Base-by-base conservation (phyloP, 1,140 invertebrate species). In the Nebria ingens region DNA sequence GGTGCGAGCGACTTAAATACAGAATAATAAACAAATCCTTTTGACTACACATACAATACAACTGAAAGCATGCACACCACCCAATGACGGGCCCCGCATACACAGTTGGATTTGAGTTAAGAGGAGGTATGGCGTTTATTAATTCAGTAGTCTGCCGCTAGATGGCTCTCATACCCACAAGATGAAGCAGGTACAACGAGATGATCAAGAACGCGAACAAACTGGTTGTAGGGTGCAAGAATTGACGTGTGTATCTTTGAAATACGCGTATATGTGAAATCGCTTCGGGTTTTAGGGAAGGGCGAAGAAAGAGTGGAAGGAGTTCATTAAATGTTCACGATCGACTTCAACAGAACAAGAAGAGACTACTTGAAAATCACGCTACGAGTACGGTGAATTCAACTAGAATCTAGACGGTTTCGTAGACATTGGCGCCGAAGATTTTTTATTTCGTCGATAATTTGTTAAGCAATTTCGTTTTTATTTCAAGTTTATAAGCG, bases 181-280 rank as follows among this genome's bases (percentile, higher is more conserved):
- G n/a, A n/a, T n/a, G n/a, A n/a, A n/a, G 40, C 40, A 45, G 40
- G 40, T 45, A 45, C 40, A 45, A 45, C 40, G 40, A 6, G 15
- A 17, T 9, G 25, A 34, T 34, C 25, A 34, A 6, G n/a, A 34
- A 34, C 25, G 25, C 25, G 25, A 45, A 45, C 17, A 6, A 4
- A 17, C 40, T 45, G 40, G 9, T 17, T 9, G 40, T 45, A n/a
- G n/a, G n/a, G n/a, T n/a, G n/a, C n/a, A n/a, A n/a, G n/a, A 45
- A 45, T 45, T 45, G 40, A 45, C 40, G 40, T 45, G 40, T 45
- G 15, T 45, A 45, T 45, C 40, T 45, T 45, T 45, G 40, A 45
- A 17, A 12, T 45, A n/a, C n/a, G n/a, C 40, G 40, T 45, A 45
- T 45, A 17, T 29, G 40, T 11, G 40, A 45, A 45, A 17, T 11